Conservation (phyloP, 1,140 invertebrate species). For the Macrobrachium rosenbergii region DNA sequence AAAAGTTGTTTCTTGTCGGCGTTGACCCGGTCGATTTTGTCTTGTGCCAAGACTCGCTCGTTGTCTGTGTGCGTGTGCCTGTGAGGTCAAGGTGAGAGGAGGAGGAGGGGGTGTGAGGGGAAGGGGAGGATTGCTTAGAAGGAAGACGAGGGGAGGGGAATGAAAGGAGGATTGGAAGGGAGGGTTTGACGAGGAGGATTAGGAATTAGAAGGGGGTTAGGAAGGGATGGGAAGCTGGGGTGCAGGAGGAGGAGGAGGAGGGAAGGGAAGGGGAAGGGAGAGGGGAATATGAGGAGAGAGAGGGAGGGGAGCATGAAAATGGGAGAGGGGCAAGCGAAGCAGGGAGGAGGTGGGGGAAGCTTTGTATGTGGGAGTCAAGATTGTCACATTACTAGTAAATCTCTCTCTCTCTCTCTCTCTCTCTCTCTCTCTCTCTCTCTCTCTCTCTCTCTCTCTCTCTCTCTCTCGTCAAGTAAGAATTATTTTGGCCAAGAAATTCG, state of each 20-base stretch:
- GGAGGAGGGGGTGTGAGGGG: background rate
- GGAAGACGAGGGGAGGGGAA: constrained; percentile 7
- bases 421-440: too few species aligned
- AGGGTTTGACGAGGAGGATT: background rate
- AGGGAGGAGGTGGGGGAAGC: too few species aligned
- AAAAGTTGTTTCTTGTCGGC: background rate
- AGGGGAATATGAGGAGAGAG: background rate
- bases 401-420: too few species aligned
- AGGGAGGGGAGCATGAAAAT: too few species aligned
- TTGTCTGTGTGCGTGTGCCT: background rate
- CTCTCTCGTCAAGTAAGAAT: too few species aligned
- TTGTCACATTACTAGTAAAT: too few species aligned
- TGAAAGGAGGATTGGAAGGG: background rate
- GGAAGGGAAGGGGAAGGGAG: background rate
- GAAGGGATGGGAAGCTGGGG: background rate
- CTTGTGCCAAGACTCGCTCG: background rate
- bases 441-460: too few species aligned
- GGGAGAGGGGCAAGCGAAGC: too few species aligned
- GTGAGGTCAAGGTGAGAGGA: constrained; percentile 1
- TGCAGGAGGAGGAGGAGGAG: background rate
- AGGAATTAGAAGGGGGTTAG: background rate
- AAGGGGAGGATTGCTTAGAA: background rate
- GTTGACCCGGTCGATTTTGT: too few species aligned
- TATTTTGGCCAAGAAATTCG: too few species aligned
- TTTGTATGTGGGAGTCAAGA: too few species aligned